A percentile compares a stretch with the other conserved stretches of the same genome.
Evolutionary conservation across 2,888 invertebrate genomes (phyloP).

Genomic region (Prosopocoilus inquinatus): DNA sequence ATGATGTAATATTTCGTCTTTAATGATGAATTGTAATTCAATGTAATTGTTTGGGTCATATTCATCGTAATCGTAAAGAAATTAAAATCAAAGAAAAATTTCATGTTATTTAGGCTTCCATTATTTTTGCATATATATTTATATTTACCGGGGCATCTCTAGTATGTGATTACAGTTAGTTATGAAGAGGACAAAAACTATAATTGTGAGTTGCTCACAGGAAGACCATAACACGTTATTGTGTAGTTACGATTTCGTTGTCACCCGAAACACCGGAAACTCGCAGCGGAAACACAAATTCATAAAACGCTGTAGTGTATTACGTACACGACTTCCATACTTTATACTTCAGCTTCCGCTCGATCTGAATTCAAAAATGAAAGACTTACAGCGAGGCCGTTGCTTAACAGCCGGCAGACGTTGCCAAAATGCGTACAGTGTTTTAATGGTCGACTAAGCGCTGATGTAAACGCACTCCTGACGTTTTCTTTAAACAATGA

Average conservation of each 20-base stretch:
- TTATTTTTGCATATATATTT: too few species aligned
- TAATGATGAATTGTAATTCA: too few species aligned
- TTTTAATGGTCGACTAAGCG: neutral
- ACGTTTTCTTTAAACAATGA: conserved; percentile 9
- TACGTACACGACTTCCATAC: conserved; percentile 25
- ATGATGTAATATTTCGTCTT: too few species aligned
- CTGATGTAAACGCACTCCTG: conserved; percentile 3
- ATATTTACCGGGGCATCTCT: too few species aligned
- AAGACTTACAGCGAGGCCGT: conserved; percentile 16
- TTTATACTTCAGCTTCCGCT: conserved; percentile 20
- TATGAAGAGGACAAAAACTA: too few species aligned
- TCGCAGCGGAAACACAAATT: conserved; percentile 22
- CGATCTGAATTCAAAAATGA: conserved; percentile 25
- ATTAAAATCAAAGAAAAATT: too few species aligned
- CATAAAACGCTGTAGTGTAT: conserved; percentile 19
- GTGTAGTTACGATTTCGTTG: conserved; percentile 18
- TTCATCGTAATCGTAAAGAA: too few species aligned
- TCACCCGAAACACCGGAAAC: conserved; percentile 19
- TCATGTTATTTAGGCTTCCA: too few species aligned
- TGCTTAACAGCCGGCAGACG: neutral
- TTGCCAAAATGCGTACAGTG: neutral
- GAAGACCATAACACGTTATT: neutral
- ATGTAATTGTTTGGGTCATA: too few species aligned
- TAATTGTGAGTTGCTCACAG: neutral
- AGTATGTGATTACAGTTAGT: too few species aligned